Conservation (phyloP, 2,888 invertebrate species). For the Ectobius pallidus region DNA sequence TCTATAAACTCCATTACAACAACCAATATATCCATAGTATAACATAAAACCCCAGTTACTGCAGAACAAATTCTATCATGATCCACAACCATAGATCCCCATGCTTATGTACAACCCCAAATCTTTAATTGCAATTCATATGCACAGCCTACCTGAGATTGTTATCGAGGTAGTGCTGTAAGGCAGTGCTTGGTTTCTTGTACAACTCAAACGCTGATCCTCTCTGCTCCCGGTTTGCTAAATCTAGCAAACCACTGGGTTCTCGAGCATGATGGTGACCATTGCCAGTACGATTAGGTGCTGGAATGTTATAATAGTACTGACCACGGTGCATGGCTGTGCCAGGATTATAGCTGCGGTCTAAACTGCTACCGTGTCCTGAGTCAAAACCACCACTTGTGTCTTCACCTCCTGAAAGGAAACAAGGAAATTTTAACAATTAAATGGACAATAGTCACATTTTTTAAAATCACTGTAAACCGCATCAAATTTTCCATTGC, state of each 20-base stretch:
- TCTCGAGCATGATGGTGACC: conserved; percentile 51
- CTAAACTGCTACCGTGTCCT: conserved; percentile 59
- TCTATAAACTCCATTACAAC: no score
- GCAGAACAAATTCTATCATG: no score
- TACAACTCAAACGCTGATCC: conserved; percentile 96
- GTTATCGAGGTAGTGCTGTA: conserved; percentile 50
- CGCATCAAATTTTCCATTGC: no score
- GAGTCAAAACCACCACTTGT: conserved; percentile 52
- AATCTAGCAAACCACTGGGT: conserved; percentile 62
- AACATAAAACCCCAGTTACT: no score
- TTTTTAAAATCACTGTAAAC: no score
- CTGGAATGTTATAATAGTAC: conserved; percentile 60
- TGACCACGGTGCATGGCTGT: conserved; percentile 50
- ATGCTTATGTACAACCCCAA: no score
- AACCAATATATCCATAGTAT: no score
- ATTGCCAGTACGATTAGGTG: conserved; percentile 48
- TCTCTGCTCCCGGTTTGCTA: conserved; percentile 88
- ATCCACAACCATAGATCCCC: no score
- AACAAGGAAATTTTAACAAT: no score
- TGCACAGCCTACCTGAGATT: conserved; percentile 48
- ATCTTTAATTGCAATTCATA: no score
- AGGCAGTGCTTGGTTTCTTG: conserved; percentile 75
- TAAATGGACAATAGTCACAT: no score
- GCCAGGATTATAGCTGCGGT: conserved; percentile 54
- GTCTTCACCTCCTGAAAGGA: conserved; percentile 28